A percentile compares a stretch with the other conserved stretches of the same genome.
Evolutionary conservation across 1,140 invertebrate genomes (phyloP).

Genomic region (Pemphigus obesinymphae): DNA sequence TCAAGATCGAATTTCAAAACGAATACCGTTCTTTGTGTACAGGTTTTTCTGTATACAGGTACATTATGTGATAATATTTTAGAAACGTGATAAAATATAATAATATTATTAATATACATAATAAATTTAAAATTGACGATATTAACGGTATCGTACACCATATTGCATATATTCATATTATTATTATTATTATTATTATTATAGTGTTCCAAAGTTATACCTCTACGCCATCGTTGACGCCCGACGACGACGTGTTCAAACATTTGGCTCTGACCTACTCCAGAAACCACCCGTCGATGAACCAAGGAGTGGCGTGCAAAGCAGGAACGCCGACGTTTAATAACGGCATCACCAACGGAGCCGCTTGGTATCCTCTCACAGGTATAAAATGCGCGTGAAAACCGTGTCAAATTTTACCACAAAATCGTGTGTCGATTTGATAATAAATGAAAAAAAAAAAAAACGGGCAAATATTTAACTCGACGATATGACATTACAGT

Average conservation of each 20-base stretch:
- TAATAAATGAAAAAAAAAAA: too few relatives aligned
- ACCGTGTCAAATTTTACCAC: slow-evolving; percentile 14
- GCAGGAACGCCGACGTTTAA: slow-evolving; percentile 66
- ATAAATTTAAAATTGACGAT: too few relatives aligned
- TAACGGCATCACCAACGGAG: slow-evolving; percentile 86
- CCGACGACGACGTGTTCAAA: slow-evolving; percentile 91
- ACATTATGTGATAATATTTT: too few relatives aligned
- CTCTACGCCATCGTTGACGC: slow-evolving; percentile 57
- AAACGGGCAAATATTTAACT: too few relatives aligned
- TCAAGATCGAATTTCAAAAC: too few relatives aligned
- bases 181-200: not conserved
- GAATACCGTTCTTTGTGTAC: too few relatives aligned
- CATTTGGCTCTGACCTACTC: slow-evolving; percentile 85
- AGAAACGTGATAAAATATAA: too few relatives aligned
- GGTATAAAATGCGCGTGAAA: slow-evolving; percentile 57
- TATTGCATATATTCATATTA: not conserved
- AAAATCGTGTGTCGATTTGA: too few relatives aligned
- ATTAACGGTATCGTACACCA: too few relatives aligned
- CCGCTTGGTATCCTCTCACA: slow-evolving; percentile 85
- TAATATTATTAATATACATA: too few relatives aligned
- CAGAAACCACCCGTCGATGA: slow-evolving; percentile 82
- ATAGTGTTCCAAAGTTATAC: slow-evolving; percentile 51
- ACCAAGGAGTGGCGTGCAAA: slow-evolving; percentile 74
- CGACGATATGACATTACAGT: too few relatives aligned
- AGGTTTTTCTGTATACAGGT: too few relatives aligned